Base-by-base conservation (phyloP, 92 coral and sea anemone genomes). In the Porites rus region DNA sequence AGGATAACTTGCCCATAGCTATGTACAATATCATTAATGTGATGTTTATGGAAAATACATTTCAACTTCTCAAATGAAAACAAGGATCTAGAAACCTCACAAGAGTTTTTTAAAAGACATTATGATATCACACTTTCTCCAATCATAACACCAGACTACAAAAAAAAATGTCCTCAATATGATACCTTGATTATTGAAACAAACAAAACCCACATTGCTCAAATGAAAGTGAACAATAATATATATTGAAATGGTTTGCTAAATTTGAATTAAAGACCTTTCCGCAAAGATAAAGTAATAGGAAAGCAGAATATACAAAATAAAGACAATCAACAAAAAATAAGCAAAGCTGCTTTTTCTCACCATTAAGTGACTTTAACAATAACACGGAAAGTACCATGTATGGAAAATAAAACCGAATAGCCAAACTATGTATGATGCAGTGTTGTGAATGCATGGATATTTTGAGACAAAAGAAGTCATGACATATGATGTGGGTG, bases 1-100 rank as follows among this genome's bases (percentile, higher is more conserved):
- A 38, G 75, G 67, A 65, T 65, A 79, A 53, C 63, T 10, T 80
- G 24, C 22, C 77, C 18, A 60, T 28, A 58, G 58, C 75, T 81
- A 71, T 81, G 64, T 81, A 81, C 86, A 81, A 71, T 60, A 18
- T 22, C 46, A 38, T 38, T 28, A 69, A 56, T 56, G 31, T 56
- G 61, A 56, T 56, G 61, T 14, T 8, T 17, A 56, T 56, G 16
- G 61, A 56, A 10, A 56, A 56, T 56, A 56, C 61, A 56, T 54
- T 10, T 54, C 2, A 13, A 54, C 60, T 10, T 54, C 2, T 8
- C 14, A 54, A 54, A 13, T 54, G 60, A 54, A 54, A 54, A 54
- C 16, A 14, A 10, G 16, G 61, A 56, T 56, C 17, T 56, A 56
- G 61, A 56, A 56, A 56, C 61, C 16, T 56, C 16, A 2, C 61